Evolutionary conservation across 2,888 invertebrate species (phyloP).

Genomic region (Hololepta plana): DNA sequence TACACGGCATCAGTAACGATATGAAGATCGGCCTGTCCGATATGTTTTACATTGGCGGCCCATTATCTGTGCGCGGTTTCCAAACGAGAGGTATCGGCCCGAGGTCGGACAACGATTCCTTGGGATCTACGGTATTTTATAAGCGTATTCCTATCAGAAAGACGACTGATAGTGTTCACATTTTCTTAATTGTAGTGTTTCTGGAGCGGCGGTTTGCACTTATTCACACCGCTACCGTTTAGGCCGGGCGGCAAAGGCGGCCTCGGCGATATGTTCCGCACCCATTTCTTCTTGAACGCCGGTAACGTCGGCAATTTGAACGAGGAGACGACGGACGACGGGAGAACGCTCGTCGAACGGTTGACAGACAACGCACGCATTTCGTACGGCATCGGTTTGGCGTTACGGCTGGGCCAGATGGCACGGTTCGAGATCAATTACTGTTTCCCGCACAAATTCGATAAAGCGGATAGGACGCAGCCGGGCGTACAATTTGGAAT

Average conservation of each 20-base stretch:
- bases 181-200: conserved; percentile 35
- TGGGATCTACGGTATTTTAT: conserved; percentile 39
- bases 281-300: conserved; percentile 78
- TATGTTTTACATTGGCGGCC: conserved; percentile 77
- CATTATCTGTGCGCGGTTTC: conserved; percentile 77
- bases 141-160: background rate
- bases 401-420: conserved; percentile 61
- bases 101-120: conserved; percentile 53
- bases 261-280: conserved; percentile 67
- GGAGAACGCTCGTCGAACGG: conserved; percentile 23
- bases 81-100: conserved; percentile 75
- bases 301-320: conserved; percentile 74
- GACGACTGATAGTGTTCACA: background rate
- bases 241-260: conserved; percentile 57
- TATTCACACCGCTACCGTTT: conserved; percentile 84
- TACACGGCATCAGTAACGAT: conserved; percentile 41
- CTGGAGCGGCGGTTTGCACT: conserved; percentile 74
- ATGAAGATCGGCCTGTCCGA: conserved; percentile 46
- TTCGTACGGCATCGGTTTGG: conserved; percentile 62
- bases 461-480: conserved; percentile 42
- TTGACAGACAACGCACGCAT: conserved; percentile 41
- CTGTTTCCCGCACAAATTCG: conserved; percentile 54
- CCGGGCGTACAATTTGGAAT: conserved; percentile 72
- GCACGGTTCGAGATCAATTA: conserved; percentile 95
- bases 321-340: no score